phyloP scores from a whole-genome alignment of 2,888 invertebrate genomes.

The Iselma pallidipennis region DNA sequence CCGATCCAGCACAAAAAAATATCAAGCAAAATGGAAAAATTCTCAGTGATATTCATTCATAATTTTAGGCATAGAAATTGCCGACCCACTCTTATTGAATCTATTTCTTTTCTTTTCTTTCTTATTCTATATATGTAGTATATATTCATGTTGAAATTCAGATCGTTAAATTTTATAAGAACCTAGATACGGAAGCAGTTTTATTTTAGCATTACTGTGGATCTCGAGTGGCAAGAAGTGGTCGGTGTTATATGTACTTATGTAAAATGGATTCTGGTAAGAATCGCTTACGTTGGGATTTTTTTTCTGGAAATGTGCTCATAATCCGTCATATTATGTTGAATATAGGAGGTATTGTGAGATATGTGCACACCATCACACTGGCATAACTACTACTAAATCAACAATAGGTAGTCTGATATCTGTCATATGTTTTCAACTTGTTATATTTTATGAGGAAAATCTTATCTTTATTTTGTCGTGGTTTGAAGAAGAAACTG shows the following conservation, averaged over 20 bases:
- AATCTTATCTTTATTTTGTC: no score
- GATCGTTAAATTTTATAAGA: slow-evolving; percentile 26
- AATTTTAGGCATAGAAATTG: slow-evolving; percentile 19
- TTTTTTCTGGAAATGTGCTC: slow-evolving; percentile 48
- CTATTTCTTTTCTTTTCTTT: slow-evolving; percentile 11
- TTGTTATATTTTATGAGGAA: no score
- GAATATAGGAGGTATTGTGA: slow-evolving; percentile 26
- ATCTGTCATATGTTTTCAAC: no score
- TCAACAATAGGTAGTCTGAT: no score
- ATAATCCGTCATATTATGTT: slow-evolving; percentile 51
- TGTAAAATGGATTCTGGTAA: slow-evolving; percentile 45
- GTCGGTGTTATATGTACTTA: slow-evolving; percentile 45
- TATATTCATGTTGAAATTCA: slow-evolving; percentile 16
- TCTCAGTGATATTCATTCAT: background rate
- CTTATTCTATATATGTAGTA: no score
- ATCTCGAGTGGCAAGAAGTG: slow-evolving; percentile 37
- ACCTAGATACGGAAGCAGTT: slow-evolving; percentile 26
- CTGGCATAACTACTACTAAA: no score
- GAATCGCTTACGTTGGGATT: slow-evolving; percentile 46
- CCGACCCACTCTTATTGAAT: slow-evolving; percentile 21
- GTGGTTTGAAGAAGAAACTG: no score
- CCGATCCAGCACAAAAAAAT: background rate
- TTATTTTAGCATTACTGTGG: slow-evolving; percentile 32
- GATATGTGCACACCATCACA: slow-evolving; percentile 9
- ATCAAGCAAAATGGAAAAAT: no score